Evolutionary conservation across 2,797 vertebrate genomes (phyloP), one percentile per base, ranked within the genome.

Genomic region (Ciconia nigra): DNA sequence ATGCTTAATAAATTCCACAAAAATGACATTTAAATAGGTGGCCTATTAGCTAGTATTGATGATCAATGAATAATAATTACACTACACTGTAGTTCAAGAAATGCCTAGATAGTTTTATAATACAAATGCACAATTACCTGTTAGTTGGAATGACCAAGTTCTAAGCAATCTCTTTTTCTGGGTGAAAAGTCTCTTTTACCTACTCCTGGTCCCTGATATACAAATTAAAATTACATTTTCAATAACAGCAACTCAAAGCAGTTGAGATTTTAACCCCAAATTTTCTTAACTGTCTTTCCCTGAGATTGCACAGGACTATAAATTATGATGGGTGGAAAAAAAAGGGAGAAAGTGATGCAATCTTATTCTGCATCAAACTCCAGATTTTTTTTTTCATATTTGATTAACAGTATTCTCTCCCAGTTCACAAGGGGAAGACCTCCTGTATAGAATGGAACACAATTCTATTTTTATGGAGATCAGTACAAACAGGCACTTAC

Each of bases 401-500:
- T 93, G 72, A 90, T 91, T 81, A 91, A 42, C 15, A 41, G n/a
- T 66, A 93, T 91, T 95, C 69, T 94, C 29, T 90, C 44, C 5
- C n/a, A 78, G 46, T 76, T 92, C 79, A n/a, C n/a, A 89, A 44
- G 26, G 6, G 19, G 70, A 87, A 81, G 42, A 79, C 29, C 35
- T 91, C 37, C 70, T 0, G 0, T 46, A 41, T 8, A 84, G 77
- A 94, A 83, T 25, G 24, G 37, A 86, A 7, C 12, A 83, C 3
- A 31, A 42, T 69, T 44, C 39, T 87, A 72, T 88, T 95, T 93
- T 95, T 61, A 95, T 93, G 87, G 76, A 93, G 39, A 91, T 88
- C 33, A 37, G 61, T 81, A 65, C 62, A 69, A 93, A 90, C 46
- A 91, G n/a, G 37, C 57, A 83, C n/a, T 83, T 91, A 83, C 9